A percentile compares a stretch with the other conserved stretches of the same genome.
Evolutionary conservation across 2,888 invertebrate species (phyloP).

Genomic region (Nycteola revayana): DNA sequence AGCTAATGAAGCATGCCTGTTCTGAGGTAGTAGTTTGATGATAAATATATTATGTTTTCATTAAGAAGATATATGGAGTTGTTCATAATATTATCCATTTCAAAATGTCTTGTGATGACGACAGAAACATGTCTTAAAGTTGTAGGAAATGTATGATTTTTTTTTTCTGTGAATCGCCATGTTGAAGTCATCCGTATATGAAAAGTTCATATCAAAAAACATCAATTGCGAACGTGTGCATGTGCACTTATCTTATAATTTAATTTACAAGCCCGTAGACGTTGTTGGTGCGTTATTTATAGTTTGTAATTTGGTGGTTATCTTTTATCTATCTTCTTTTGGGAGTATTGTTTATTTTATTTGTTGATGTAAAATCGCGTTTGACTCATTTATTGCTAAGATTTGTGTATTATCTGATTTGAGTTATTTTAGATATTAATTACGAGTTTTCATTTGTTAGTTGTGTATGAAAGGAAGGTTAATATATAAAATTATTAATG

Average conservation of each 20-base stretch:
- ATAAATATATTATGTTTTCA: constrained; percentile 44
- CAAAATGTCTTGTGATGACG: constrained; percentile 11
- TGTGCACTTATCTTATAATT: constrained; percentile 67
- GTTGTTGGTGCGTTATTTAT: constrained; percentile 65
- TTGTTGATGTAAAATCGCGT: constrained; percentile 4
- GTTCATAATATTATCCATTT: constrained; percentile 29
- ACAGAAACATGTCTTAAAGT: constrained; percentile 26
- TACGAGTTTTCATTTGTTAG: no score
- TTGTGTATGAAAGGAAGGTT: no score
- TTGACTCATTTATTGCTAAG: background rate
- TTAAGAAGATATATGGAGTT: constrained; percentile 33
- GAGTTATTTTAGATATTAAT: no score
- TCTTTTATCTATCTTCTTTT: constrained; percentile 48
- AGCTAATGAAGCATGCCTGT: constrained; percentile 60
- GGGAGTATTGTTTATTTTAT: constrained; percentile 23
- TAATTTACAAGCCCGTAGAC: constrained; percentile 63
- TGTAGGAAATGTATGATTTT: constrained; percentile 1
- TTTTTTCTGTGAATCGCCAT: background rate
- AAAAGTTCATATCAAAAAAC: no score
- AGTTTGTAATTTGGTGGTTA: constrained; percentile 55
- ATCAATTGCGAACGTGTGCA: no score
- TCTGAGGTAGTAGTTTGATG: constrained; percentile 34
- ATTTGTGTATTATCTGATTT: no score
- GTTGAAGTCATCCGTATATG: no score
- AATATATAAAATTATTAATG: no score